phyloP scores from a whole-genome alignment of 1,140 invertebrate genomes.

The Drosophila orosa region DNA sequence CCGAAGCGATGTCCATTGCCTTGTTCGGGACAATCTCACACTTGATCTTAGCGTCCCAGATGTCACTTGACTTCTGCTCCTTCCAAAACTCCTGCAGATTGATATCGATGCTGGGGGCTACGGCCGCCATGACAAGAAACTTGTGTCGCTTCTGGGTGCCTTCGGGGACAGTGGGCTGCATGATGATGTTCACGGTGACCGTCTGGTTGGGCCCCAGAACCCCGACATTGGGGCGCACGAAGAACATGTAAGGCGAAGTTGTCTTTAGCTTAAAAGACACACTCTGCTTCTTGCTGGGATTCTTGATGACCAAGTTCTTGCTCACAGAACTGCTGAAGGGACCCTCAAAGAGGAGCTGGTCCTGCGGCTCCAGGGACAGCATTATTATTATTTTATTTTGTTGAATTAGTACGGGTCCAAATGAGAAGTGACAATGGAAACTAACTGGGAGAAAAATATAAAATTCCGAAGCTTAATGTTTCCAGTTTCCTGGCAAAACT shows the following conservation, averaged over 20 bases:
- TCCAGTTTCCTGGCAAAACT: not conserved
- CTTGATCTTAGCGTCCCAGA: slow-evolving; percentile 50
- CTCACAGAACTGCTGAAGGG: slow-evolving; percentile 30
- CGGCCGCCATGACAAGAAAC: slow-evolving; percentile 46
- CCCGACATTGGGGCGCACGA: slow-evolving; percentile 63
- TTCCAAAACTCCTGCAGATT: slow-evolving; percentile 59
- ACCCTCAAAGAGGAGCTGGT: slow-evolving; percentile 48
- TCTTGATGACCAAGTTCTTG: slow-evolving; percentile 39
- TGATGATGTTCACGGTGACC: slow-evolving; percentile 44
- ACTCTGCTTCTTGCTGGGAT: slow-evolving; percentile 24
- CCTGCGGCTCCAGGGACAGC: slow-evolving; percentile 37
- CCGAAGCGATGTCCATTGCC: not conserved
- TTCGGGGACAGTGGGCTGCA: slow-evolving; percentile 31
- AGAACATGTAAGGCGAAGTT: slow-evolving; percentile 57
- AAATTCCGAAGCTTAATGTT: not conserved
- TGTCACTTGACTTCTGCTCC: not conserved
- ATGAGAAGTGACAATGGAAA: not conserved
- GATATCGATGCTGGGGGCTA: not conserved
- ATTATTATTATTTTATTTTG: slow-evolving; percentile 5
- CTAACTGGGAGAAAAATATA: not conserved
- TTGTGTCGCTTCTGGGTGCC: slow-evolving; percentile 46
- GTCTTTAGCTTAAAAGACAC: slow-evolving; percentile 68
- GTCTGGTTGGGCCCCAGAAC: slow-evolving; percentile 29
- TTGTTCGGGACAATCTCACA: slow-evolving; percentile 35
- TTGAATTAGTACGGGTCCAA: not conserved